Evolutionary conservation across 2,797 vertebrate genomes (phyloP), one percentile per base, ranked within the genome.

Genomic region (Microctenopoma stevenorrisi): DNA sequence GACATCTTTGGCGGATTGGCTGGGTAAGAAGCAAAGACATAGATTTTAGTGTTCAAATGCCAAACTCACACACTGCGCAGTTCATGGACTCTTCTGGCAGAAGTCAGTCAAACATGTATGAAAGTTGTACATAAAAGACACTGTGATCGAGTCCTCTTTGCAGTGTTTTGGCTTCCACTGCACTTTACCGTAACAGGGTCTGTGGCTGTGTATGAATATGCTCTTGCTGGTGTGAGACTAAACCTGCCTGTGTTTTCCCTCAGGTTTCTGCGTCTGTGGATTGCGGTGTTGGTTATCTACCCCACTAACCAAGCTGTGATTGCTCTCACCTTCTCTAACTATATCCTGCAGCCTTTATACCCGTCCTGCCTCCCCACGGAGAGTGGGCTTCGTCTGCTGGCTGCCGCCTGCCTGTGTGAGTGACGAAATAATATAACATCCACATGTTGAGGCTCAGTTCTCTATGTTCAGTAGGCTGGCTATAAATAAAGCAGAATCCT

Each of bases 1-100:
- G 95, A 96, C 79, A 95, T 96, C 83, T 96, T 96, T 12, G 96
- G 95, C 68, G 96, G 95, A 43, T 85, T 97, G 70, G 95, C 93
- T 13, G 96, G 95, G 95, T 96, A 82, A 94, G 95, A 46, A 38
- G 6, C 49, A 47, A 38, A 15, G 22, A 22, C 22, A 22, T 22
- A 22, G 22, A 22, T 22, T 22, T 22, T 22, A 22, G 8, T 9
- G 37, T 10, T 37, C 14, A 42, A 42, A 42, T 42, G 40, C 10
- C 37, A 11, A 12, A 42, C 11, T 42, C 13, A 5, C 11, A 42
- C 11, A 4, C 4, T 11, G 40, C 15, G 40, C 15, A 42, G 4
- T 38, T 10, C 10, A 38, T 38, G 37, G 30, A 33, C 30, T 33
- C 30, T 33, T 33, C 30, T 33, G 30, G 30, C 7, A 6, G 5